Base-by-base conservation (phyloP, 2,113 vertebrate species). In the Puffinus mauretanicus region DNA sequence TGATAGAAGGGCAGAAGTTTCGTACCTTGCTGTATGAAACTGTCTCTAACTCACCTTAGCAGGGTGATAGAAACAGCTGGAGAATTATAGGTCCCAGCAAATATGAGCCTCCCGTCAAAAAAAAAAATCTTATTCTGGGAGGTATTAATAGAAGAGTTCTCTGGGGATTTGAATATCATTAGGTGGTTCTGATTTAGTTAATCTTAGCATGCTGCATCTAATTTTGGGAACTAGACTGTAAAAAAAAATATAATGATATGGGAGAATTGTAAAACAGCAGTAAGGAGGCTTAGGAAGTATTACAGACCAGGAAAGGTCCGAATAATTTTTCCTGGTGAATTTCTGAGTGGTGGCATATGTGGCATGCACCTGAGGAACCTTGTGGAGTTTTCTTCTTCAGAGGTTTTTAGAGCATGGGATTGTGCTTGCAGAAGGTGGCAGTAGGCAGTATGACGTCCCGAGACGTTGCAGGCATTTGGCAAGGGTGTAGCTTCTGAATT, bases 391-490 rank as follows among this genome's bases (percentile, higher is more conserved):
- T 32, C 22, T 34, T 24, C 38, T 24, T 25, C 34, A 1, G 32
- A 25, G 17, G 22, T 1, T 65, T 81, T 38, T 18, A 46, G n/a
- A 38, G 52, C 2, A 1, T 0, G 12, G 30, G 30, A 0, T 11
- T 6, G 26, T 26, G 52, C 27, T 16, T 15, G 44, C n/a, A 17
- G 52, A 4, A 26, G 62, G 29, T 16, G 42, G 34, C 55, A 9
- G 30, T 0, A 7, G 36, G 52, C 42, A 67, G 30, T 6, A 2
- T 0, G 0, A 27, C 0, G 1, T n/a, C 62, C 44, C 20, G 67
- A 64, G 75, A 2, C 8, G 42, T 2, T 34, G 34, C 42, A 32
- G 77, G 4, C 0, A 3, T 34, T 21, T 66, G 84, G 34, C 5
- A 30, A 3, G 13, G 11, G 9, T 7, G 4, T 3, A n/a, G 21